Percentiles rank a stretch among this genome's conserved stretches.
Evolutionary conservation across 2,888 invertebrate genomes (phyloP).

Genomic region (Drosophila nr. fundita): DNA sequence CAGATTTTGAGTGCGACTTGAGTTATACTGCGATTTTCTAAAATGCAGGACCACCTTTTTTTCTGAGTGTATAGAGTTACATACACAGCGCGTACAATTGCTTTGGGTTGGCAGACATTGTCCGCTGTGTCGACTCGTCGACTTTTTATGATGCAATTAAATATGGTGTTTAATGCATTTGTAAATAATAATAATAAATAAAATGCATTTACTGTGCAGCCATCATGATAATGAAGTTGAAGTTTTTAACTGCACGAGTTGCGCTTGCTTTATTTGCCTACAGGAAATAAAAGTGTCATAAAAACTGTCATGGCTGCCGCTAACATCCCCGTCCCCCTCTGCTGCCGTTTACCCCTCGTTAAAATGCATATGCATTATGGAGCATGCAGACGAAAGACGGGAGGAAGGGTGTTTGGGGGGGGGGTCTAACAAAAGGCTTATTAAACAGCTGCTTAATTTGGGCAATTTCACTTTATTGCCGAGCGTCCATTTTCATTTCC

Average conservation of each 20-base stretch:
- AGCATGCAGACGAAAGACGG: conserved; percentile 5
- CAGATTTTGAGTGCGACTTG: fast-evolving
- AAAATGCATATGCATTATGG: conserved; percentile 63
- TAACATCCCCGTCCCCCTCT: background rate
- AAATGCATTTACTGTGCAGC: conserved; percentile 40
- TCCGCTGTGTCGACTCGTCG: conserved; percentile 7
- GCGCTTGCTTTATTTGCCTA: conserved; percentile 68
- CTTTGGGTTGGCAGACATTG: conserved; percentile 22
- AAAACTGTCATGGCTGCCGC: conserved; percentile 65
- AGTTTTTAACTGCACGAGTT: conserved; percentile 55
- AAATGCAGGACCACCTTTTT: background rate
- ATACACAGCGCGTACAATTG: conserved; percentile 31
- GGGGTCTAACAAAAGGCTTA: conserved; percentile 9
- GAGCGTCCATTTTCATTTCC: conserved; percentile 47
- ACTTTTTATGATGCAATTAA: conserved; percentile 74
- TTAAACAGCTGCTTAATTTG: conserved; percentile 66
- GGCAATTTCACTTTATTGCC: conserved; percentile 64
- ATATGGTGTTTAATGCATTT: conserved; percentile 77
- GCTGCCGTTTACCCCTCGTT: conserved; percentile 18
- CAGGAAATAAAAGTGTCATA: conserved; percentile 77
- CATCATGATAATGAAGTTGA: conserved; percentile 67
- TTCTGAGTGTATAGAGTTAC: conserved; percentile 1
- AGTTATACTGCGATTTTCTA: background rate
- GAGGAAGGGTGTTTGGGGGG: background rate
- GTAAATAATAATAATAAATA: conserved; percentile 75